Base-by-base conservation (phyloP, 2,113 vertebrate species). In the Corvus cornix region DNA sequence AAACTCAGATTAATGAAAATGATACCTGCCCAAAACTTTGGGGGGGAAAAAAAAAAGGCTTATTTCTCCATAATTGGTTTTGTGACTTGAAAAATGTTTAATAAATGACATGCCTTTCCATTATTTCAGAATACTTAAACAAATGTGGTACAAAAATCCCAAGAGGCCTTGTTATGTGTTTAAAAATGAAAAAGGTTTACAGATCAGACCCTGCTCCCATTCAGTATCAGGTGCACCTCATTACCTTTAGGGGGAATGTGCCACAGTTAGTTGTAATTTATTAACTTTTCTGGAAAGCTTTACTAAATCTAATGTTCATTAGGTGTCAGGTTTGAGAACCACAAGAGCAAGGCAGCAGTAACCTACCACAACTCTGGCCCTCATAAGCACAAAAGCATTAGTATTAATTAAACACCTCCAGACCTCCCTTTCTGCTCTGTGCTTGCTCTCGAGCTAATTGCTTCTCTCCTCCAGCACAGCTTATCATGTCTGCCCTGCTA, bases 351-450 rank as follows among this genome's bases (percentile, higher is more conserved):
- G 56, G 62, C 46, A 59, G 60, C 63, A 82, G 67, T 9, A 91
- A 93, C 58, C 48, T 43, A 66, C 37, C 30, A 16, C 4, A 14
- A 58, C 76, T 81, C 76, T 46, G 35, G 33, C 44, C 37, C 52
- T 49, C 16, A 56, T 16, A 69, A 86, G 59, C 59, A 70, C 90
- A 77, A 92, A 88, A 55, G 30, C 56, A 78, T 88, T 44, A 94
- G 81, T 53, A 79, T 66, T 89, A 93, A 93, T 83, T 74, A 92
- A 96, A 87, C 0, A 1, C 73, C 89, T 93, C 83, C 94, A 95
- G 86, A 77, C 31, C 75, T 74, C 72, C 59, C 72, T 66, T 59
- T 86, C 82, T 79, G 48, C 49, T 74, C 63, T 75, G 31, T 0
- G 1, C 66, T 91, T 30, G 49, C 55, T 92, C 58, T n/a, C 9